Conservation (phyloP, 2,797 vertebrate genomes). For the Rhabdomys pumilio region DNA sequence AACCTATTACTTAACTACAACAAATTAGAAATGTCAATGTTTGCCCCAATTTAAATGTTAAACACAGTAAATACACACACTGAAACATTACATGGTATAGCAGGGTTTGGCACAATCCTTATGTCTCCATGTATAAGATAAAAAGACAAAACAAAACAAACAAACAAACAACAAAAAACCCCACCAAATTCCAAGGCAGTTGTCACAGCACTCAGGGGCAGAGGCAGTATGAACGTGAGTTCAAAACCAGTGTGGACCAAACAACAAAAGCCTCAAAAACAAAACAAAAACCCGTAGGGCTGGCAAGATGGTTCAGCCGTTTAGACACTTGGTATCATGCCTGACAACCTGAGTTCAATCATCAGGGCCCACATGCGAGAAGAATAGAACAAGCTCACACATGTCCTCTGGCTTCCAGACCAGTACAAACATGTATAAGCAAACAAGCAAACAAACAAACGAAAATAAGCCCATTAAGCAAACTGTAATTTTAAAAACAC, state of each 20-base stretch:
- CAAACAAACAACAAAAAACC: too few relatives aligned
- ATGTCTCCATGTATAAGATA: not conserved
- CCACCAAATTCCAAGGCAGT: not conserved
- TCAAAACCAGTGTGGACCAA: not conserved
- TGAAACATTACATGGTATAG: not conserved
- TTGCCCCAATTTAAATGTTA: not conserved
- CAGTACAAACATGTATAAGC: not conserved
- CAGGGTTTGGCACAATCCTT: not conserved
- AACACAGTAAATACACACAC: not conserved
- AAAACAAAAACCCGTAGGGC: not conserved
- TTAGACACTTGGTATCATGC: not conserved
- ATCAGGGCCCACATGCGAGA: not conserved
- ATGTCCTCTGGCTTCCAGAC: not conserved
- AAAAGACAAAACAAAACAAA: not conserved
- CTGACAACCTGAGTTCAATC: not conserved
- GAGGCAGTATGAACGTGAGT: not conserved
- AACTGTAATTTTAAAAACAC: not conserved
- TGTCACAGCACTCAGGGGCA: not conserved
- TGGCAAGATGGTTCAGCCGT: not conserved
- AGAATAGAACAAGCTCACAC: not conserved
- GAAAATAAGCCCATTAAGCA: not conserved
- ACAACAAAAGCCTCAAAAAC: not conserved
- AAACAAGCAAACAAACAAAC: not conserved
- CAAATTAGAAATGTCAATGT: slow-evolving; percentile 21
- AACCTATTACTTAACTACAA: slow-evolving; percentile 5